Evolutionary conservation across 2,888 invertebrate species (phyloP).

Genomic region (Stenolophus ochropezus): DNA sequence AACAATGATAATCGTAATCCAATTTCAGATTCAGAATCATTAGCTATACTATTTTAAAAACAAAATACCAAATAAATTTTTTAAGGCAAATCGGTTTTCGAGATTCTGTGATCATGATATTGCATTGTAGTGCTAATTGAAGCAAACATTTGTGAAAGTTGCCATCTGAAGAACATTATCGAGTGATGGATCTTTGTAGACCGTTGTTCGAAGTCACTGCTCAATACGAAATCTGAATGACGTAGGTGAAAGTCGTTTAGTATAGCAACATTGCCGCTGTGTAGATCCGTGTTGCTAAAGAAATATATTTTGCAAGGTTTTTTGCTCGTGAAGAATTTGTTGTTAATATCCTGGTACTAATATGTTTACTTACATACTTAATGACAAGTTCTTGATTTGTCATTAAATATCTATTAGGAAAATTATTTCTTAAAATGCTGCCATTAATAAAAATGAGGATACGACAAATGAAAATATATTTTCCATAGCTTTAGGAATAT

Average conservation of each 20-base stretch:
- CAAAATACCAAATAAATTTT: too few relatives aligned
- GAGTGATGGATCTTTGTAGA: not conserved
- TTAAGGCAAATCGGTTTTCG: too few relatives aligned
- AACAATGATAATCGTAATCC: too few relatives aligned
- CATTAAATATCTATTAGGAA: not conserved
- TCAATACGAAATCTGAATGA: not conserved
- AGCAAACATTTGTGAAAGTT: not conserved
- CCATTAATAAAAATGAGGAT: too few relatives aligned
- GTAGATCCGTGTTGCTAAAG: slow-evolving; percentile 7
- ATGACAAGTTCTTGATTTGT: not conserved
- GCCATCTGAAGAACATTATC: not conserved
- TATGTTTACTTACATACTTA: not conserved
- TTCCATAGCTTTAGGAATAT: too few relatives aligned
- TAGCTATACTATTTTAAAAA: too few relatives aligned
- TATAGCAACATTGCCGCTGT: not conserved
- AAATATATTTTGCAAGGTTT: not conserved
- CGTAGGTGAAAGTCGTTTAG: slow-evolving; percentile 37
- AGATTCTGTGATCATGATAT: too few relatives aligned
- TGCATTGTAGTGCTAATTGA: too few relatives aligned
- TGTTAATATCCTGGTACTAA: not conserved
- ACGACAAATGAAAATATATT: too few relatives aligned
- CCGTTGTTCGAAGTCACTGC: not conserved
- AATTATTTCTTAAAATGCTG: not conserved
- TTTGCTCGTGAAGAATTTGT: not conserved
- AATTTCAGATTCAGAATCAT: too few relatives aligned